Evolutionary conservation across 2,113 vertebrate species (phyloP).

Genomic region (Thinocorus orbignyianus): DNA sequence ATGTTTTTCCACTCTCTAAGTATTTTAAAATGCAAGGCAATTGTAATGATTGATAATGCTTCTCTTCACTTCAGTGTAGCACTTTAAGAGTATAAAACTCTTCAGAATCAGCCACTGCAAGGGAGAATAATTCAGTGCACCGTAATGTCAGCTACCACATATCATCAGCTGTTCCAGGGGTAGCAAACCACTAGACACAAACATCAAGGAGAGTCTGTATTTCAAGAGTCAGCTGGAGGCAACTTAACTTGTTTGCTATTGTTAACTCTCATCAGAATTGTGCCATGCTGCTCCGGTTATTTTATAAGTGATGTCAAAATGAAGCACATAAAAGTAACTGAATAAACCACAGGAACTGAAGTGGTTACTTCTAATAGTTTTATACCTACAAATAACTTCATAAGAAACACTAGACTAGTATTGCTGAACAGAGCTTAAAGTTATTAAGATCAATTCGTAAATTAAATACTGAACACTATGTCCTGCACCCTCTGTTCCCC

Average conservation of each 20-base stretch:
- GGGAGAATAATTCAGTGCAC: neutral
- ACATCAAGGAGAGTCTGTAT: constrained; percentile 15
- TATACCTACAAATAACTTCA: neutral
- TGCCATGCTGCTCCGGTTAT: neutral
- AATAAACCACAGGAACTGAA: neutral
- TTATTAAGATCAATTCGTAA: neutral
- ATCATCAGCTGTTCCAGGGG: neutral
- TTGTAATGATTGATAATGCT: constrained; percentile 23
- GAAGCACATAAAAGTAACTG: neutral
- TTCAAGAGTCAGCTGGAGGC: constrained; percentile 1
- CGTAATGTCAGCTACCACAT: neutral
- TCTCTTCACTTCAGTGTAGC: neutral
- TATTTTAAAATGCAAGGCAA: neutral
- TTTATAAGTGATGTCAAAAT: neutral
- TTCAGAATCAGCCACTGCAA: neutral
- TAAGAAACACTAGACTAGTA: neutral
- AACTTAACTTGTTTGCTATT: neutral
- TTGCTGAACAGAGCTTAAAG: neutral
- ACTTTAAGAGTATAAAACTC: neutral
- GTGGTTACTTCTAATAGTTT: neutral
- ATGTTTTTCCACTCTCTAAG: neutral
- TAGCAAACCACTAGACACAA: constrained; percentile 13
- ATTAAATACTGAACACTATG: neutral
- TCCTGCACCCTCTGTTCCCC: neutral
- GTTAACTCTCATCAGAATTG: neutral